Conservation (phyloP, 2,888 invertebrate genomes). For the Tridacna gigas region DNA sequence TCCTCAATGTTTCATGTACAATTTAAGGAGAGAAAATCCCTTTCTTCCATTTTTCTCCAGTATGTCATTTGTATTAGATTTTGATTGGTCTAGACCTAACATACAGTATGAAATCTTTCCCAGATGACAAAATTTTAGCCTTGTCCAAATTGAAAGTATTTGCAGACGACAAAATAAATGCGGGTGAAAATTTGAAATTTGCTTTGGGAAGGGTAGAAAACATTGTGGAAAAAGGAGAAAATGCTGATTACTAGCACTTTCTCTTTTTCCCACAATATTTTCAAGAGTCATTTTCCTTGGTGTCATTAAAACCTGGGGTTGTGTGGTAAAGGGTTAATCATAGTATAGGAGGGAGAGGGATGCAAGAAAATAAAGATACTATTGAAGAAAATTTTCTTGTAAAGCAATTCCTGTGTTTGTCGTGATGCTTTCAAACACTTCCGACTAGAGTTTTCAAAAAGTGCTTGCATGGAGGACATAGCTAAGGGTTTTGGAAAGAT, state of each 20-base stretch:
- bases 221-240: too few relatives aligned
- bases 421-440: neutral
- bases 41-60: neutral
- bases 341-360: neutral
- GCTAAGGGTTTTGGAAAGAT: conserved; percentile 16
- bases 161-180: too few relatives aligned
- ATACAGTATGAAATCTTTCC: too few relatives aligned
- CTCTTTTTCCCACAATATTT: neutral
- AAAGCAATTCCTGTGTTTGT: neutral
- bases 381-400: neutral
- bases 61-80: neutral
- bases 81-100: neutral
- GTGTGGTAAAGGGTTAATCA: neutral
- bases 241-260: neutral
- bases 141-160: too few relatives aligned
- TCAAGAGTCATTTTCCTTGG: neutral
- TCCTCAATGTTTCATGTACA: too few relatives aligned
- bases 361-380: neutral
- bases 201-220: too few relatives aligned
- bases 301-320: too few relatives aligned
- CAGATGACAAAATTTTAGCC: too few relatives aligned
- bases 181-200: too few relatives aligned
- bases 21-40: neutral
- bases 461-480: neutral
- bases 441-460: neutral